Percentiles rank a stretch among this genome's conserved stretches.
Evolutionary conservation across 2,113 vertebrate genomes (phyloP).

Genomic region (Callochromis pleurospilus): DNA sequence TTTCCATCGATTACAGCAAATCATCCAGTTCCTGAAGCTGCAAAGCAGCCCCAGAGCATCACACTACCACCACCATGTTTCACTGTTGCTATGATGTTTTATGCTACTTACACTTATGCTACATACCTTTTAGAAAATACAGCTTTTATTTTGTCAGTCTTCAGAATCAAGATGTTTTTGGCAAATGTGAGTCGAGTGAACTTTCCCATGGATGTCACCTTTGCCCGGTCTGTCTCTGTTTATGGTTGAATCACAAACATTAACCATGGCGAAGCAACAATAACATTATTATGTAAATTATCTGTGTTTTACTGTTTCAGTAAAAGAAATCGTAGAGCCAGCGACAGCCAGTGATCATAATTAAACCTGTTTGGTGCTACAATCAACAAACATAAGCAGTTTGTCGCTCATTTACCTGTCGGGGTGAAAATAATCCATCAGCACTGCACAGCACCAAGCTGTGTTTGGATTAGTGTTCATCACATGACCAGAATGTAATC

Average conservation of each 20-base stretch:
- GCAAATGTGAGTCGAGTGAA: neutral
- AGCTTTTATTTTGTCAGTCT: accelerated
- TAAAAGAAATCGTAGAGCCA: neutral
- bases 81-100: neutral
- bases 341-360: neutral
- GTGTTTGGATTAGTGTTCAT: neutral
- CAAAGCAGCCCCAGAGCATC: neutral
- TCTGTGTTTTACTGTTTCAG: neutral
- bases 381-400: neutral
- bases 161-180: neutral
- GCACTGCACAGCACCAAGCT: neutral
- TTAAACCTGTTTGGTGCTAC: neutral
- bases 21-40: neutral
- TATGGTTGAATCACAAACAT: neutral
- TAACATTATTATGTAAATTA: neutral
- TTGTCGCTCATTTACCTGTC: neutral
- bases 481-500: neutral
- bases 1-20: neutral
- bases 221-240: neutral
- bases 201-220: neutral
- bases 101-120: neutral
- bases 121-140: neutral
- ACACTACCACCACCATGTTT: neutral
- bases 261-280: neutral
- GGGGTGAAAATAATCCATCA: neutral